Base-by-base conservation (phyloP, 2,113 vertebrate species). In the Vicugna pacos region DNA sequence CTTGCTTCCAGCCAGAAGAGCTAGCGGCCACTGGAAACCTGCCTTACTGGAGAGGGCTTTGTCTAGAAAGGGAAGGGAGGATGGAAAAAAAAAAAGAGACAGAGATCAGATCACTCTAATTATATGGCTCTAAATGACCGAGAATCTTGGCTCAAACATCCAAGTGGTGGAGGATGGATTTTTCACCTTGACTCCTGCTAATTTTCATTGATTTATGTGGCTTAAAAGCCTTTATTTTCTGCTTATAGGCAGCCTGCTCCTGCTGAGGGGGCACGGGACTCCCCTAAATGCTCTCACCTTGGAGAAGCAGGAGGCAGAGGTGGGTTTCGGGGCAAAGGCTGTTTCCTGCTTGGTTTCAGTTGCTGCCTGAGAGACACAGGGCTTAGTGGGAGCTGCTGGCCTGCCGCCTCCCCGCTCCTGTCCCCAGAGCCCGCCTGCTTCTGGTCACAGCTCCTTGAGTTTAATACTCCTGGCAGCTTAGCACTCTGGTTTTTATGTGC, bases 141-240 rank as follows among this genome's bases (percentile, higher is more conserved):
- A 72, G 94, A 97, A 93, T 76, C 54, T 97, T 96, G 95, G 93
- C 93, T 97, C 77, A 75, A 93, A 97, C 93, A 97, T 93, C 85
- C 4, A 75, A 91, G 96, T 96, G 97, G 76, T 96, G 96, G 93
- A 95, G 30, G 94, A 98, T 98, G 88, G 97, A 92, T 98, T 98
- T 98, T 95, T 98, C 92, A 95, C 96, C 84, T 91, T 95, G 89
- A 97, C 96, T 97, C 96, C 94, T 97, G 95, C 97, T 98, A 97
- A 98, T 98, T 98, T 97, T 72, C 96, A 87, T 96, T 98, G 98
- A 98, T 98, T 98, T 98, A 98, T 98, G 97, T 97, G 80, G 50
- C 94, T 96, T 87, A 92, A 82, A 97, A 97, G 82, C 97, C 97
- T 97, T 98, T 97, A 90, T 98, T 98, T 98, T 97, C 97, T 95